These are phyloP conservation scores for Luscinia luscinia DNA, from an alignment of 2,797 vertebrate genomes.

Conservation along the genomic window DNA sequence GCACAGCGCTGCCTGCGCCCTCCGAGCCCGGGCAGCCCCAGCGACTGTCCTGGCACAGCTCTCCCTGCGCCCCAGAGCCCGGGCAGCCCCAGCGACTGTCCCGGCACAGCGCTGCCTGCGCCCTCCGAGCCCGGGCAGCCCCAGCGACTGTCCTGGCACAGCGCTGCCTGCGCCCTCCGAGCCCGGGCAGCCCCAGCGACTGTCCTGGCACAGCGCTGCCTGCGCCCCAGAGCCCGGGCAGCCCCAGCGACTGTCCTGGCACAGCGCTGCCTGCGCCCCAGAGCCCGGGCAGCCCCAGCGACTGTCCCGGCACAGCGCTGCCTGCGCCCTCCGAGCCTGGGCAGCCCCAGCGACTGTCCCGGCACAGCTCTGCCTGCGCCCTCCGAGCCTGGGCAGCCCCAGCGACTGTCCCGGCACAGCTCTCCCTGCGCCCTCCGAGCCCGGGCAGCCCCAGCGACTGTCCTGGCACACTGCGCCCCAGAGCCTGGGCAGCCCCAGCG, in stretches of 20 bases:
- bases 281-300: rapidly evolving
- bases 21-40: rapidly evolving
- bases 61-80: no score
- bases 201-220: neutral
- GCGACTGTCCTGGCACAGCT: neutral
- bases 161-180: no score
- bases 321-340: no score
- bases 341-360: no score
- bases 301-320: neutral
- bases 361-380: rapidly evolving
- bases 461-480: no score
- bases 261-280: rapidly evolving
- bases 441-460: no score
- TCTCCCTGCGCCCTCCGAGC: no score
- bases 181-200: no score
- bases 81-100: no score
- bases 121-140: no score
- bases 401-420: neutral
- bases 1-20: rapidly evolving
- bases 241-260: neutral
- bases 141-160: neutral
- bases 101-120: no score
- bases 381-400: neutral
- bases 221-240: no score
- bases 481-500: rapidly evolving